These are phyloP conservation scores for Troides oblongomaculatus DNA, from an alignment of 2,888 invertebrate species.

Conservation along the genomic window DNA sequence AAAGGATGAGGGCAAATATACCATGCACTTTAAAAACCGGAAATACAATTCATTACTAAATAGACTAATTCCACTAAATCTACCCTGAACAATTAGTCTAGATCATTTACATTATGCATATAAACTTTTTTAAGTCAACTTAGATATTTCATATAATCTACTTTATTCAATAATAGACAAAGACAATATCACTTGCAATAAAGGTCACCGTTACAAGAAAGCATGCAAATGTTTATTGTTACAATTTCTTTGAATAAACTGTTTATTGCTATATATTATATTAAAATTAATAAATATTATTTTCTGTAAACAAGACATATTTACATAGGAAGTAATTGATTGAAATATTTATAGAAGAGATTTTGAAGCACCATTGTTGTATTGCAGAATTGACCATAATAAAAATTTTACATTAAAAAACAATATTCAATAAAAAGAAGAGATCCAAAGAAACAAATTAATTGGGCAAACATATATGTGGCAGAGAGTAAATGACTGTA, in stretches of 20 bases:
- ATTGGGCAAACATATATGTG: no score
- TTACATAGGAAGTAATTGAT: background rate
- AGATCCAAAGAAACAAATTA: no score
- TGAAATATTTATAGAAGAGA: background rate
- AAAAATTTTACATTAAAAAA: no score
- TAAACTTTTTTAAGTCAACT: background rate
- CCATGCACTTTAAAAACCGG: no score
- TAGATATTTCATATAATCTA: background rate
- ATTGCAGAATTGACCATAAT: background rate
- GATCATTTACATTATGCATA: background rate
- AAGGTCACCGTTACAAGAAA: background rate
- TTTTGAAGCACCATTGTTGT: slow-evolving; percentile 8
- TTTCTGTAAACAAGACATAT: background rate
- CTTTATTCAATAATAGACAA: background rate
- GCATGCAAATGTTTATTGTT: background rate
- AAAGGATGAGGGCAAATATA: no score
- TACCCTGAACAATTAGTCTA: slow-evolving; percentile 5
- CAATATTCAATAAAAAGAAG: no score
- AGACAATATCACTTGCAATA: slow-evolving; percentile 1
- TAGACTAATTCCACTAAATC: background rate
- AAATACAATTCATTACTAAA: background rate
- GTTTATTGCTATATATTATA: no score
- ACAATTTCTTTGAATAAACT: background rate
- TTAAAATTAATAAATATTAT: no score
- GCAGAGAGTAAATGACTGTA: no score